Evolutionary conservation across 2,797 vertebrate genomes (phyloP).

Genomic region (Pseudomugil tenellus): DNA sequence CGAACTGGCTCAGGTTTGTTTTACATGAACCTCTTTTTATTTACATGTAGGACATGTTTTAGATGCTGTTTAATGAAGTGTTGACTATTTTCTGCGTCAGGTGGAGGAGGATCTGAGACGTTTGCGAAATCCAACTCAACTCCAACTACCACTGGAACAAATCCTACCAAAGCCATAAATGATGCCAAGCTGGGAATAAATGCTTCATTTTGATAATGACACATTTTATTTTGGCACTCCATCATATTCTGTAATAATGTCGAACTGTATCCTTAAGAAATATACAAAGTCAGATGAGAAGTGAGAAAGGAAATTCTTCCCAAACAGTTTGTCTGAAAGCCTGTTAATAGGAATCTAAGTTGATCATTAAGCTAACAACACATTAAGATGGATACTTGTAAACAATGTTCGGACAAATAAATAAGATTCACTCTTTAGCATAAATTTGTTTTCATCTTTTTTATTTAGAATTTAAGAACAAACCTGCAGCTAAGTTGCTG

Average conservation of each 20-base stretch:
- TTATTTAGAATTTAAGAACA: conserved; percentile 2
- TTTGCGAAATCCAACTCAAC: conserved; percentile 82
- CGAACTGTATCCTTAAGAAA: conserved; percentile 29
- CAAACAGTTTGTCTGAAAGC: background rate
- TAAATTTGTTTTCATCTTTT: background rate
- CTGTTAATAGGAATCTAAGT: background rate
- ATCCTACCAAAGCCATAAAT: conserved; percentile 80
- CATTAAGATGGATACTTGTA: background rate
- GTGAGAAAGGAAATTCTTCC: conserved; percentile 30
- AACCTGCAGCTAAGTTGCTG: conserved; percentile 7
- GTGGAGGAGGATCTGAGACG: conserved; percentile 86
- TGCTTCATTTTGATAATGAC: conserved; percentile 65
- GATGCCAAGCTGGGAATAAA: conserved; percentile 27
- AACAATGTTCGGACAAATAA: background rate
- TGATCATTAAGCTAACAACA: background rate
- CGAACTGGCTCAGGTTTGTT: conserved; percentile 86
- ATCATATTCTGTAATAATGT: conserved; percentile 42
- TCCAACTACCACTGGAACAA: conserved; percentile 85
- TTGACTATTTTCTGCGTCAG: conserved; percentile 68
- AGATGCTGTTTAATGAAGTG: background rate
- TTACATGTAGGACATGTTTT: background rate
- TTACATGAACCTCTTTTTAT: background rate
- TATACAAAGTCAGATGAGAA: conserved; percentile 17
- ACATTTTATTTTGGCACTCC: conserved; percentile 56
- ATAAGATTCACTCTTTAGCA: conserved; percentile 2